phyloP scores from a whole-genome alignment of 2,797 vertebrate genomes.

The Dermochelys coriacea region DNA sequence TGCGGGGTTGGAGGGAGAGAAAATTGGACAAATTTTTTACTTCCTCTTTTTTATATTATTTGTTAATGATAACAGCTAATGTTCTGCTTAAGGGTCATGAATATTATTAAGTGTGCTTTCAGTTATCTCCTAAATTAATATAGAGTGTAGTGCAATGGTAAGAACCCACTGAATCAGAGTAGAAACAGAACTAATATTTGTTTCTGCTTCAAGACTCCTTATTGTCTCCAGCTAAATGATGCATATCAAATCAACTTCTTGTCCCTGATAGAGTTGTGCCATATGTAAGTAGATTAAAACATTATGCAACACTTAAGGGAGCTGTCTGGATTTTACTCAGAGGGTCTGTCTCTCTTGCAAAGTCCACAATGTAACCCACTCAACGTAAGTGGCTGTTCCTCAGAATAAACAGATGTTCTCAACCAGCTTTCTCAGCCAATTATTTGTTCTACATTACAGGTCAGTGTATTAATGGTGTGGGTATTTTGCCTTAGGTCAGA shows the following conservation, averaged over 20 bases:
- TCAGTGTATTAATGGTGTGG: background rate
- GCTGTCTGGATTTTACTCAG: conserved; percentile 1
- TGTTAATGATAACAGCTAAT: conserved; percentile 65
- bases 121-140: conserved; percentile 65
- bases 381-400: background rate
- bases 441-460: background rate
- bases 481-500: background rate
- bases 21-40: conserved; percentile 9
- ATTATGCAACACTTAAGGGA: background rate
- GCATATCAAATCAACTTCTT: conserved; percentile 34
- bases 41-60: conserved; percentile 55
- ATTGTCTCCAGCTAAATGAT: conserved; percentile 54
- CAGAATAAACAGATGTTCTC: fast-evolving
- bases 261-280: conserved; percentile 20
- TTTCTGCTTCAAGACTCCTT: background rate
- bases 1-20: background rate
- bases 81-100: conserved; percentile 69
- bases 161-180: conserved; percentile 29
- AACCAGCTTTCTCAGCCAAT: background rate
- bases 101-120: conserved; percentile 57
- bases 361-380: fast-evolving
- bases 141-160: conserved; percentile 18
- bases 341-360: background rate
- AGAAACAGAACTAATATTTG: conserved; percentile 52
- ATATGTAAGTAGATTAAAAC: conserved; percentile 46